Evolutionary conservation across 2,113 vertebrate species (phyloP), one percentile per base, ranked within the genome.

Genomic region (Lepidiolamprologus cunningtoni): DNA sequence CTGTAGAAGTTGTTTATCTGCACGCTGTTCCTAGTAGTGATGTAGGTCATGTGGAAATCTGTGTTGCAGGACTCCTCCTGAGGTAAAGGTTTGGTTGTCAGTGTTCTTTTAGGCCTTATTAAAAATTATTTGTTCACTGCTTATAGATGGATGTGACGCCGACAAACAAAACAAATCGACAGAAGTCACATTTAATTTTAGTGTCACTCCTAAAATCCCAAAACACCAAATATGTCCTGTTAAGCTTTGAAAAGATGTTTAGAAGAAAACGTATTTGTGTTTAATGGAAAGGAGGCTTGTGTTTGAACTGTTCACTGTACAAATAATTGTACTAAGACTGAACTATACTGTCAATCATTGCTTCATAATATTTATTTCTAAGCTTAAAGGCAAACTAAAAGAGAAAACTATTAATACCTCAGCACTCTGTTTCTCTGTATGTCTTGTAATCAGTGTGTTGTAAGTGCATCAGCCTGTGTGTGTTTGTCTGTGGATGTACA

Each of bases 21-120:
- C 47, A 26, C 23, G 10, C 13, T 83, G 53, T 87, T 82, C 28
- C 58, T 9, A 40, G 45, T 57, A 12, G 45, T 81, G 23, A 78
- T 4, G 14, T 35, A 45, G 23, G 57, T 12, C 84, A 23, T 94
- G 82, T 86, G 33, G 91, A 90, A 93, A 91, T 19, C 13, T 45
- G 35, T 61, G 28, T 91, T 89, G 76, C 90, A 42, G 40, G 42
- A 19, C 37, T 91, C 81, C 17, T 86, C 83, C 90, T 83, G 6
- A 23, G 35, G 8, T 79, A 33, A 71, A 37, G 17, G 45, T 37
- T 26, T 71, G 3, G 21, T 73, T 88, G 86, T 23, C 26, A 47
- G 28, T 53, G 21, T 52, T 33, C 14, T 50, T 71, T 83, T 31
- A 42, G 66, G 45, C 13, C 23, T 33, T 37, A 9, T 35, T 16